These are phyloP conservation scores for Acanthurus lineatus DNA, from an alignment of 2,797 vertebrate genomes.

Conservation along the genomic window DNA sequence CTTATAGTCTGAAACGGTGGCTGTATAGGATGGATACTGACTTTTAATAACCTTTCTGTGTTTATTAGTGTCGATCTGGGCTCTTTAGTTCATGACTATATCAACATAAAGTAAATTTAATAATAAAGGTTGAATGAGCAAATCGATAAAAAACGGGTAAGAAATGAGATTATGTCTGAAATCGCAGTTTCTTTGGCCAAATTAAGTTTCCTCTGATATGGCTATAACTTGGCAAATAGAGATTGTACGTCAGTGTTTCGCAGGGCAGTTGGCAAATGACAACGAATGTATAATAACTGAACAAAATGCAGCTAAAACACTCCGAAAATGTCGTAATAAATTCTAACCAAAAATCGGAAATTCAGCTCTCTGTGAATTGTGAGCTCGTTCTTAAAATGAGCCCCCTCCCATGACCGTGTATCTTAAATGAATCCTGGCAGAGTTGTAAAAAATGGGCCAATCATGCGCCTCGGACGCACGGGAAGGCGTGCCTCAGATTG, in stretches of 20 bases:
- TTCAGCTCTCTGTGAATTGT: neutral
- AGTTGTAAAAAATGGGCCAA: constrained; percentile 79
- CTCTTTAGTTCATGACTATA: too few relatives aligned
- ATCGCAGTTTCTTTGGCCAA: constrained; percentile 1
- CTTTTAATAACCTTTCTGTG: too few relatives aligned
- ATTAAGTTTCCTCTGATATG: neutral
- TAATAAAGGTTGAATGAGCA: too few relatives aligned
- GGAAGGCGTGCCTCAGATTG: constrained; percentile 74
- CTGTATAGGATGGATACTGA: too few relatives aligned
- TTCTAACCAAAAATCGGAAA: neutral
- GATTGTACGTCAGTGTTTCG: too few relatives aligned
- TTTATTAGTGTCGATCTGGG: too few relatives aligned
- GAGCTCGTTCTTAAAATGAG: constrained; percentile 23
- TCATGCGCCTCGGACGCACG: constrained; percentile 72
- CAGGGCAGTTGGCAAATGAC: neutral
- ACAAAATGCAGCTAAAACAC: constrained; percentile 8
- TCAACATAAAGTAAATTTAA: too few relatives aligned
- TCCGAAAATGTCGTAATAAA: neutral
- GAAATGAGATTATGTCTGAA: constrained; percentile 39
- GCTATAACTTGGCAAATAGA: neutral
- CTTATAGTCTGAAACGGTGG: too few relatives aligned
- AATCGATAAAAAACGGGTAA: neutral
- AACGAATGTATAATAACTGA: neutral
- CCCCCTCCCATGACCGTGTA: constrained; percentile 35
- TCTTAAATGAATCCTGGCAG: constrained; percentile 51